A percentile compares a stretch with the other conserved stretches of the same genome.
Evolutionary conservation across 2,113 vertebrate genomes (phyloP).

Genomic region (Melanerpes formicivorus): DNA sequence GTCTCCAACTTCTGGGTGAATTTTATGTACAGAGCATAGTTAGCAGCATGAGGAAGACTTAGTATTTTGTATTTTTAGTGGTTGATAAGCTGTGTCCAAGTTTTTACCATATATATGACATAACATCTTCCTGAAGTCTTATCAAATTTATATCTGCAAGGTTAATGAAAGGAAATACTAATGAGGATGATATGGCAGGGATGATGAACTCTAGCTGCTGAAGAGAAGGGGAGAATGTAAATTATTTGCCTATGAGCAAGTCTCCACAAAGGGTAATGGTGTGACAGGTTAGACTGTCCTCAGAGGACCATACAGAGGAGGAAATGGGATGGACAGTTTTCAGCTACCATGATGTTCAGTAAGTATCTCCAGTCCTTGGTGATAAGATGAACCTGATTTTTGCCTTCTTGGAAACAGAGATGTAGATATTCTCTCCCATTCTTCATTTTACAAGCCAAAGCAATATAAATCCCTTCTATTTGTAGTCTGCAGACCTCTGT

Average conservation of each 20-base stretch:
- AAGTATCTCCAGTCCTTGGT: neutral
- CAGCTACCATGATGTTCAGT: neutral
- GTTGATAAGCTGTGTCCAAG: neutral
- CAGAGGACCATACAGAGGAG: neutral
- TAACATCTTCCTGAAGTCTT: neutral
- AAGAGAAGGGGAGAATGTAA: neutral
- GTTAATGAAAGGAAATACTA: slow-evolving; percentile 4
- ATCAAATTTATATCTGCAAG: slow-evolving; percentile 21
- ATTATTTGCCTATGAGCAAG: neutral
- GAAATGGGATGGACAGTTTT: neutral
- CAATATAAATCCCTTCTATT: neutral
- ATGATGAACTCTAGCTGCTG: neutral
- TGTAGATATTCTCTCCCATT: neutral
- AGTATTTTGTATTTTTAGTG: slow-evolving; percentile 4
- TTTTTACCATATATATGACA: neutral
- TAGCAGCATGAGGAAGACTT: neutral
- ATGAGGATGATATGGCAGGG: neutral
- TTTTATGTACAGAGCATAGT: neutral
- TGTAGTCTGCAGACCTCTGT: neutral
- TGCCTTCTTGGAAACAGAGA: neutral
- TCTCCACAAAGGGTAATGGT: neutral
- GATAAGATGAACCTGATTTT: neutral
- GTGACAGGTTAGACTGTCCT: neutral
- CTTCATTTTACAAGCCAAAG: neutral
- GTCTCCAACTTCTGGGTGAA: neutral